Percentiles rank a stretch among this genome's conserved stretches.
Evolutionary conservation across 2,113 vertebrate genomes (phyloP).

Genomic region (Sclerurus mexicanus): DNA sequence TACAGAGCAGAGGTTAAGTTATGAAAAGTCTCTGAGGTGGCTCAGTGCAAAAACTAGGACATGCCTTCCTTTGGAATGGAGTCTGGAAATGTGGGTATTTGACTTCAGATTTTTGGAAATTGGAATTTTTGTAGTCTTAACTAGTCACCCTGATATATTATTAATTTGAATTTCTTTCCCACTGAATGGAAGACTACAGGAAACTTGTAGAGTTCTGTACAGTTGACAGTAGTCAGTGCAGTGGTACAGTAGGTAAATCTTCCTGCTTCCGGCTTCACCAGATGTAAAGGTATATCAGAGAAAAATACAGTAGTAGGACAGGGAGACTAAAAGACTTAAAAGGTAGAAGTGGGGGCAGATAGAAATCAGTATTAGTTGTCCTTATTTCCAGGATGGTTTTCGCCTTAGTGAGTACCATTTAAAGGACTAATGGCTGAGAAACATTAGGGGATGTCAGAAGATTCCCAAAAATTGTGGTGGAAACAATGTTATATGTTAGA

Average conservation of each 20-base stretch:
- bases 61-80: neutral
- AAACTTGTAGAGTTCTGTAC: neutral
- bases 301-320: neutral
- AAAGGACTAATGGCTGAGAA: neutral
- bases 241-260: neutral
- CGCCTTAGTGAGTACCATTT: neutral
- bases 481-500: neutral
- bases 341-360: neutral
- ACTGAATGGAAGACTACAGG: neutral
- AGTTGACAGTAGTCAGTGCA: neutral
- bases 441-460: neutral
- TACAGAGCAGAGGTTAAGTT: neutral
- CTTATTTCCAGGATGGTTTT: neutral
- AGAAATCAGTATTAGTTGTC: neutral
- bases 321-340: neutral
- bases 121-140: accelerated
- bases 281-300: neutral
- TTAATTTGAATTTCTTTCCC: neutral
- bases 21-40: neutral
- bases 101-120: neutral
- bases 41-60: neutral
- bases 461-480: neutral
- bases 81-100: neutral
- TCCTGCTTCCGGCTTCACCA: neutral
- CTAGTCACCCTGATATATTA: neutral